phyloP scores from a whole-genome alignment of 2,113 vertebrate genomes.

The Vidua chalybeata region DNA sequence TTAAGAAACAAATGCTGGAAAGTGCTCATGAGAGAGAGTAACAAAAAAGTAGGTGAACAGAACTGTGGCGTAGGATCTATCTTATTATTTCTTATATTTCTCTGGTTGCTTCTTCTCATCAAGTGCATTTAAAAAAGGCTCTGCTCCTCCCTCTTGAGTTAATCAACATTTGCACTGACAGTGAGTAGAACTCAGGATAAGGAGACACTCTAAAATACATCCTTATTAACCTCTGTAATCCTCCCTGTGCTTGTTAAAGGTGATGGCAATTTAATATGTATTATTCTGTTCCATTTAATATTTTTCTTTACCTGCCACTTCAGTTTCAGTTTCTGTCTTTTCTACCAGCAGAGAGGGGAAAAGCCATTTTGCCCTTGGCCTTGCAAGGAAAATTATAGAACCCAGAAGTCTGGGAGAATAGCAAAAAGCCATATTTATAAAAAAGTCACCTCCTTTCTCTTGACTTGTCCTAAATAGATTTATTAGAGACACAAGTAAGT shows the following conservation, averaged over 20 bases:
- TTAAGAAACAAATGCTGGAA: background rate
- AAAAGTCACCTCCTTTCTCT: background rate
- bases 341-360: background rate
- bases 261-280: background rate
- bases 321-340: background rate
- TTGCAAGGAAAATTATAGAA: background rate
- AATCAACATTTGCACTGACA: background rate
- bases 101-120: background rate
- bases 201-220: background rate
- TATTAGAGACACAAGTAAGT: background rate
- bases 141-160: background rate
- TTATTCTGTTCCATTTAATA: background rate
- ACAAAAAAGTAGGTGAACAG: background rate
- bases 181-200: background rate
- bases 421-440: background rate
- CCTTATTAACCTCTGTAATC: constrained; percentile 19
- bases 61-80: background rate
- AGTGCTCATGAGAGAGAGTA: background rate
- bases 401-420: background rate
- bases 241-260: background rate
- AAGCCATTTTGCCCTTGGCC: background rate
- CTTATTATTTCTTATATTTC: background rate
- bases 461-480: background rate
- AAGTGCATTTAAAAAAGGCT: background rate
- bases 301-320: background rate